Conservation (phyloP, 2,888 invertebrate genomes). For the Limenitis camilla region DNA sequence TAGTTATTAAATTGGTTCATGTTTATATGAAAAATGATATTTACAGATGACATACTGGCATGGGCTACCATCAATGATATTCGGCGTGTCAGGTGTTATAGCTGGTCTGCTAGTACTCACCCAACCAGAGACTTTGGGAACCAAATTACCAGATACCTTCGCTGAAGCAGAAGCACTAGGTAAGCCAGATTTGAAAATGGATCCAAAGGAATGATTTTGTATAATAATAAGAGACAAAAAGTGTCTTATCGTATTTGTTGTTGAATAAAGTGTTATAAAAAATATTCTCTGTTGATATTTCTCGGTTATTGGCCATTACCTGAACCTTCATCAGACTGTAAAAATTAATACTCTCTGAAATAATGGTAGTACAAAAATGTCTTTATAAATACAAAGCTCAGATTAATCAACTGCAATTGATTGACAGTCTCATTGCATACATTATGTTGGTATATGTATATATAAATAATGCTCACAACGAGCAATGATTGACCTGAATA, state of each 20-base stretch:
- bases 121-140: conserved; percentile 77
- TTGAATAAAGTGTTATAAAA: too few species aligned
- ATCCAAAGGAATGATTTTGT: too few species aligned
- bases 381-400: too few species aligned
- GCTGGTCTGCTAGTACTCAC: conserved; percentile 70
- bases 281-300: too few species aligned
- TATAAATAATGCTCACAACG: conserved; percentile 2
- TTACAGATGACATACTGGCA: conserved; percentile 48
- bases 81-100: conserved; percentile 66
- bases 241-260: too few species aligned
- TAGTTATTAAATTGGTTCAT: too few species aligned
- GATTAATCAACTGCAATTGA: neutral
- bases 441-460: neutral
- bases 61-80: conserved; percentile 70
- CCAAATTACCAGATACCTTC: conserved; percentile 74
- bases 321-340: too few species aligned
- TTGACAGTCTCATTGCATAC: neutral
- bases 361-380: neutral
- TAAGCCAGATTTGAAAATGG: conserved; percentile 9
- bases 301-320: too few species aligned
- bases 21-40: too few species aligned
- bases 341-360: too few species aligned
- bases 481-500: conserved; percentile 12
- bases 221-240: too few species aligned
- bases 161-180: conserved; percentile 71